These are phyloP conservation scores for Diachasmimorpha longicaudata DNA, from an alignment of 1,140 invertebrate species.

Conservation along the genomic window DNA sequence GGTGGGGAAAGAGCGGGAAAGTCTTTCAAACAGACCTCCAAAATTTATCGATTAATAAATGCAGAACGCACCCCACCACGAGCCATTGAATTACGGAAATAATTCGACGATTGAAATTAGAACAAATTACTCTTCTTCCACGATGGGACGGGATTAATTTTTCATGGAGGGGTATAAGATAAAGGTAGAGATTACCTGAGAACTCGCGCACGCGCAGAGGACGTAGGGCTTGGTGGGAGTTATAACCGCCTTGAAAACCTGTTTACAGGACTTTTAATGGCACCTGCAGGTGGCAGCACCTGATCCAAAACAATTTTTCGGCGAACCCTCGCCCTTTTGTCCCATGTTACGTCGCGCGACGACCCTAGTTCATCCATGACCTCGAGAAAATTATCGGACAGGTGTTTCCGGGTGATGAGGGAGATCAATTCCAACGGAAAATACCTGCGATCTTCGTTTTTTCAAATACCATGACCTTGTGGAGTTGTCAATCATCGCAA, in stretches of 20 bases:
- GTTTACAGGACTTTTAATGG: not conserved
- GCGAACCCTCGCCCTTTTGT: not conserved
- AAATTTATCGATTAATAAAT: not conserved
- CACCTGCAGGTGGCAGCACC: slow-evolving; percentile 18
- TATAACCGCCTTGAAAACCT: not conserved
- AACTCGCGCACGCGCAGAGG: not conserved
- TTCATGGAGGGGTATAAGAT: not conserved
- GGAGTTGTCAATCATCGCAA: too few relatives aligned
- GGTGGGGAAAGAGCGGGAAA: slow-evolving; percentile 21
- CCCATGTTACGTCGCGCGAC: not conserved
- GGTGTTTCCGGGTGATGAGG: not conserved
- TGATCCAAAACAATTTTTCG: slow-evolving; percentile 6
- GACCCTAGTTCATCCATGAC: not conserved
- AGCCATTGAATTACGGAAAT: not conserved
- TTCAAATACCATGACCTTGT: too few relatives aligned
- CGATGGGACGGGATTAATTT: not conserved
- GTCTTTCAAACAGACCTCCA: slow-evolving; percentile 13
- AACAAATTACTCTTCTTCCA: not conserved
- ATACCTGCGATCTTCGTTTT: too few relatives aligned
- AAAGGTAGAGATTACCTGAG: not conserved
- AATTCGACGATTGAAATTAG: not conserved
- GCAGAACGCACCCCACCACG: not conserved
- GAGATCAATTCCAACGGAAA: not conserved
- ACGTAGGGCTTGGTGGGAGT: not conserved
- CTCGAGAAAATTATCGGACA: not conserved